Base-by-base conservation (phyloP, 2,797 vertebrate species). In the Zonotrichia albicollis region DNA sequence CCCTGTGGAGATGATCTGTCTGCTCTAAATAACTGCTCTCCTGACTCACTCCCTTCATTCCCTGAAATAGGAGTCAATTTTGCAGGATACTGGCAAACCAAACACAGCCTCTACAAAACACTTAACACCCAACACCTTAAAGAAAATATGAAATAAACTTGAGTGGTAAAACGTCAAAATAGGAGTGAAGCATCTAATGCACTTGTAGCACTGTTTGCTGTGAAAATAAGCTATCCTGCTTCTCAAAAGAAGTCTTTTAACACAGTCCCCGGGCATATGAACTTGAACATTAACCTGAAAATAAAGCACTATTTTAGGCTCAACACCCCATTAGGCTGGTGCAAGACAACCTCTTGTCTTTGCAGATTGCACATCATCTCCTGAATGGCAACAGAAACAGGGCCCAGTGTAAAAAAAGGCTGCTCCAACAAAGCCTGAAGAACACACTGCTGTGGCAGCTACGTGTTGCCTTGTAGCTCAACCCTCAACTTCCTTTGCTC, bases 251-350 rank as follows among this genome's bases (percentile, higher is more conserved):
- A 14, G 1, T 22, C 3, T 25, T 68, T 36, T 54, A 87, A 86
- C 19, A 20, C 13, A 38, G 22, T 8, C 21, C 16, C 43, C 12
- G 4, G 9, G 11, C 8, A 57, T 7, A 36, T 1, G 2, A 2
- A 70, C 27, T 76, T 91, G 40, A 16, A 54, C 5, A 42, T 30
- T 30, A 65, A 53, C 22, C 32, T 75, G 11, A 72, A 89, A 83
- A 66, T 27, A 70, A 61, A 70, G 60, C 10, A 73, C 15, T 4
- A 38, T 42, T 74, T 84, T 46, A 74, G 38, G 18, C 16, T 58
- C 1, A 38, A 30, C 12, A 87, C 3, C 19, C 17, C 42, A 53
- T n/a, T 29, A 80, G 27, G 8, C 9, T 1, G 2, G 13, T 19
- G 5, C 51, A 64, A 60, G 26, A 84, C 43, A 42, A 60, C 11